Percentiles rank a stretch among this genome's conserved stretches.
phyloP scores from a whole-genome alignment of 2,797 vertebrate species.

The Rhinophrynus dorsalis region DNA sequence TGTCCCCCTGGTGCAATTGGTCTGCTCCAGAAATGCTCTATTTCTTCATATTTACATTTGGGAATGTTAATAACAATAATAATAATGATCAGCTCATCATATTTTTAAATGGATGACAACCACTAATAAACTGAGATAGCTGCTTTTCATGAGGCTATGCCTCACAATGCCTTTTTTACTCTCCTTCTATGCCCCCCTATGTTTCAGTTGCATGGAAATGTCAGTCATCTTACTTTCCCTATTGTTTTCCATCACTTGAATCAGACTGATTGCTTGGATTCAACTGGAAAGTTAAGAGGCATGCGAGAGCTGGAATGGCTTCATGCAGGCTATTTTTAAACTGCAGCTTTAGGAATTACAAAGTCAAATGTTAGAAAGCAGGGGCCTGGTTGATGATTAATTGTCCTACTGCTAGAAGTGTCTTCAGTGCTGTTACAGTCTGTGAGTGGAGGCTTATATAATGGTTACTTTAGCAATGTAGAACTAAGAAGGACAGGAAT shows the following conservation, averaged over 20 bases:
- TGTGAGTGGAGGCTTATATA: not conserved
- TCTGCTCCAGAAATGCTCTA: no score
- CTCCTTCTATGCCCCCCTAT: no score
- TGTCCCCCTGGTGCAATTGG: no score
- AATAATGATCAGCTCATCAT: no score
- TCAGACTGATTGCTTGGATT: slow-evolving; percentile 14
- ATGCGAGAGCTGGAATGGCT: slow-evolving; percentile 7
- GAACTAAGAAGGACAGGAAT: not conserved
- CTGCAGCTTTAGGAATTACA: slow-evolving; percentile 15
- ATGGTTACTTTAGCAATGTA: not conserved
- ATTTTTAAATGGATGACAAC: no score
- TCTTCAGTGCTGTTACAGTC: not conserved
- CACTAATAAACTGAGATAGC: no score
- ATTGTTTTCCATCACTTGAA: not conserved
- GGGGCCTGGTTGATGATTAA: slow-evolving; percentile 18
- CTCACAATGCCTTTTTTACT: no score
- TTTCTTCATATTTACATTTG: no score
- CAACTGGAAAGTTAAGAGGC: slow-evolving; percentile 17
- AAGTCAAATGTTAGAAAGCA: slow-evolving; percentile 32
- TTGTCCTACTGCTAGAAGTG: not conserved
- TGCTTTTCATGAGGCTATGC: no score
- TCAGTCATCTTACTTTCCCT: slow-evolving; percentile 7
- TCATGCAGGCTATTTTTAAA: slow-evolving; percentile 37
- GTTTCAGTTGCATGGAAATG: slow-evolving; percentile 8
- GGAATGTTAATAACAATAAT: no score